A percentile compares a stretch with the other conserved stretches of the same genome.
Conservation (phyloP, 2,888 invertebrate species). For the Brachylomia viminalis region DNA sequence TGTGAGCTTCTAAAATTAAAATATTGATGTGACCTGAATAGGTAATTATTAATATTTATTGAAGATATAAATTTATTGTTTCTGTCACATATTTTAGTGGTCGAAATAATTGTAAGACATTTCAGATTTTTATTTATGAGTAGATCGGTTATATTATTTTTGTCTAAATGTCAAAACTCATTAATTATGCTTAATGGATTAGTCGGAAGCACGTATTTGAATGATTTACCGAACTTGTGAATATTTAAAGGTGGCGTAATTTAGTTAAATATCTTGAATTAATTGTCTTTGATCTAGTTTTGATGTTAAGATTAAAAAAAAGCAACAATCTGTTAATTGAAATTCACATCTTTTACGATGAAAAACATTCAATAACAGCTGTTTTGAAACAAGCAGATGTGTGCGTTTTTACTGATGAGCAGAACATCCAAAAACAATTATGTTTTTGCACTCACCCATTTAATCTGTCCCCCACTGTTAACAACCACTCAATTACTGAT, state of each 20-base stretch:
- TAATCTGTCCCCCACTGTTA: constrained; percentile 56
- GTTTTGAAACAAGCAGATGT: neutral
- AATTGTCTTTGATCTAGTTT: constrained; percentile 40
- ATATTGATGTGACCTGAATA: constrained; percentile 55
- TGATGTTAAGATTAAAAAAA: neutral
- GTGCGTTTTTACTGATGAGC: neutral
- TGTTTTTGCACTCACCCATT: constrained; percentile 38
- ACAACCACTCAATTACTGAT: constrained; percentile 80
- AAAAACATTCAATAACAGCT: neutral
- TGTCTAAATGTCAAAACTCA: constrained; percentile 56
- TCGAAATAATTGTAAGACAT: constrained; percentile 40
- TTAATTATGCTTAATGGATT: constrained; percentile 56
- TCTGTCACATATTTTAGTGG: constrained; percentile 50
- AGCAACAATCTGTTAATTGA: neutral
- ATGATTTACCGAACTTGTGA: constrained; percentile 40
- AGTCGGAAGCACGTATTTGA: constrained; percentile 54
- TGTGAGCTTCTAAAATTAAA: constrained; percentile 35
- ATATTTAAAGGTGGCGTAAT: constrained; percentile 27
- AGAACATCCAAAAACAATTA: constrained; percentile 35
- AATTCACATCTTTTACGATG: neutral
- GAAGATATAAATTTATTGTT: constrained; percentile 39
- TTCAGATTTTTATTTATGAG: constrained; percentile 45
- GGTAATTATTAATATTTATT: constrained; percentile 43
- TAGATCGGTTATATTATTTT: constrained; percentile 31
- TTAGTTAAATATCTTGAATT: constrained; percentile 42